Evolutionary conservation across 2,797 vertebrate species (phyloP).

Genomic region (Ceyx erithaca): DNA sequence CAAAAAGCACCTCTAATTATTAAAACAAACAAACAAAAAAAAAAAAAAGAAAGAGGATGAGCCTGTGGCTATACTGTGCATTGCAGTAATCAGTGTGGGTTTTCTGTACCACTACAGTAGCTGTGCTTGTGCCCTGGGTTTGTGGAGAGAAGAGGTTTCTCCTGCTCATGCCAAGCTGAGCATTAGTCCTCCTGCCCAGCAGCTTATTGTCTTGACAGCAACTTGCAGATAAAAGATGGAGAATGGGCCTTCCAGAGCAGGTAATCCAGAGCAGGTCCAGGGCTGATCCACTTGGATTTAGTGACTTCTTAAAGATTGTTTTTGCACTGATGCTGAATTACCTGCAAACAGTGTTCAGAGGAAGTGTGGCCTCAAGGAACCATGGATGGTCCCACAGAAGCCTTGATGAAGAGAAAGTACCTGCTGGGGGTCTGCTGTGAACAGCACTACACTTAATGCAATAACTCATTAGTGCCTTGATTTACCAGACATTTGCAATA

Average conservation of each 20-base stretch:
- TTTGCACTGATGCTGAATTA: neutral
- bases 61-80: fast-evolving
- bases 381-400: neutral
- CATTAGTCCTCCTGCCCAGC: neutral
- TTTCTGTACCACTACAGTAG: neutral
- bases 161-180: neutral
- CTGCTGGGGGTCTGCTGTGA: neutral
- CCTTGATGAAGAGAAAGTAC: neutral
- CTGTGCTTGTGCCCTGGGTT: neutral
- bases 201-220: neutral
- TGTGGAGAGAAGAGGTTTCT: neutral
- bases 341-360: neutral
- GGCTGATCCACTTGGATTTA: neutral
- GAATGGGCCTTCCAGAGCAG: neutral
- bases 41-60: neutral
- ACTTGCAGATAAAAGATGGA: neutral
- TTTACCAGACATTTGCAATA: neutral
- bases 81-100: neutral
- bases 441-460: neutral
- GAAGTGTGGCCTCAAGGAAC: neutral
- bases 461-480: neutral
- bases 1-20: neutral
- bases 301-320: fast-evolving
- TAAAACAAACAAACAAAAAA: neutral
- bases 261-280: neutral